Conservation (phyloP, 2,888 invertebrate genomes). For the Euphydryas editha region DNA sequence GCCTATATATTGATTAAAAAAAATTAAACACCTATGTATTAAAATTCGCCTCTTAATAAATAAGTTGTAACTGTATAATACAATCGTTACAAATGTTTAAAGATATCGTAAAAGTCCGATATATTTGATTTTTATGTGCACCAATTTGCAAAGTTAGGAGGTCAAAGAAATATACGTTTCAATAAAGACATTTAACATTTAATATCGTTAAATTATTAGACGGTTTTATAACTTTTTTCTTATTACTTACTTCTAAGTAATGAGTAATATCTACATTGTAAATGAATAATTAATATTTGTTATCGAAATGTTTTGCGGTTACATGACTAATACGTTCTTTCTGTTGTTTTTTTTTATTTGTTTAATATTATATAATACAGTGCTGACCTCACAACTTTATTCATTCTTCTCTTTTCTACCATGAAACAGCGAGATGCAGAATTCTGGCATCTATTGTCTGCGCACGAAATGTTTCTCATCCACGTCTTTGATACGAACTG, state of each 20-base stretch:
- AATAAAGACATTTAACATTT: constrained; percentile 30
- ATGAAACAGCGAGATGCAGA: no score
- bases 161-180: constrained; percentile 33
- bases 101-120: constrained; percentile 36
- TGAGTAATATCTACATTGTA: constrained; percentile 3
- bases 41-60: not conserved
- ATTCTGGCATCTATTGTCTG: no score
- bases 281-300: constrained; percentile 2
- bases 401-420: no score
- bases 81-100: constrained; percentile 19
- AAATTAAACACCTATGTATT: not conserved
- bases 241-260: constrained; percentile 17
- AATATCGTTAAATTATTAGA: constrained; percentile 22
- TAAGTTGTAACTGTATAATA: constrained; percentile 24
- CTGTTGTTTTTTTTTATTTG: not conserved
- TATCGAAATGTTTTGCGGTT: not conserved
- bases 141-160: constrained; percentile 40
- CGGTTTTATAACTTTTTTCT: constrained; percentile 26
- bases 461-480: no score
- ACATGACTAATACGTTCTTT: not conserved
- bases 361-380: no score
- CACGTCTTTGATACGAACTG: no score
- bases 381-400: no score
- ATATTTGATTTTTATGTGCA: constrained; percentile 30
- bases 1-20: no score